A percentile compares a stretch with the other conserved stretches of the same genome.
These are phyloP conservation scores for Thymelicus lineola DNA, from an alignment of 2,888 invertebrate species.

Conservation along the genomic window DNA sequence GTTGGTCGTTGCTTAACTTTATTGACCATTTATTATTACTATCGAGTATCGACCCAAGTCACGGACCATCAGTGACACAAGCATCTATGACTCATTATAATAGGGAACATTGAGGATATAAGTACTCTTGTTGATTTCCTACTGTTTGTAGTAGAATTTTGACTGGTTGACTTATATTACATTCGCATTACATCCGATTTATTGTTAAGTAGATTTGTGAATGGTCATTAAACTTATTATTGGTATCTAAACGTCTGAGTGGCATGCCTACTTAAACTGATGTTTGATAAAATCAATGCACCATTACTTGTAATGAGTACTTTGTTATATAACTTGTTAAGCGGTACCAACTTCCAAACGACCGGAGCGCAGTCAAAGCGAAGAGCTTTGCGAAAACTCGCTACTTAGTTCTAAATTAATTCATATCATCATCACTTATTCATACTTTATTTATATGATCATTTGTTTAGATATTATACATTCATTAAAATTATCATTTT, in stretches of 20 bases:
- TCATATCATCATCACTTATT: no score
- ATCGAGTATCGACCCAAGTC: neutral
- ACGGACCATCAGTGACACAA: neutral
- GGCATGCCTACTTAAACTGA: conserved; percentile 16
- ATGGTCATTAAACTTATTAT: conserved; percentile 12
- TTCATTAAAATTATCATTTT: no score
- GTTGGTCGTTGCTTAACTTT: no score
- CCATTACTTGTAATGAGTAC: neutral
- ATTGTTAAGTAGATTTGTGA: conserved; percentile 2
- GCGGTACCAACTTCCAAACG: neutral
- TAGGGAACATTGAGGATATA: neutral
- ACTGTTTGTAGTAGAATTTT: no score
- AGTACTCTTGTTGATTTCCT: neutral
- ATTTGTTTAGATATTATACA: no score
- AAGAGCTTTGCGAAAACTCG: neutral
- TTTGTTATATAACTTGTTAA: conserved; percentile 27
- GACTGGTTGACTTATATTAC: no score
- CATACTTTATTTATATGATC: no score
- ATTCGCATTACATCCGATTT: conserved; percentile 5
- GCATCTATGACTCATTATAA: no score
- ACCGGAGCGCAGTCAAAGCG: neutral
- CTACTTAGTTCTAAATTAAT: no score
- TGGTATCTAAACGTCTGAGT: conserved; percentile 12
- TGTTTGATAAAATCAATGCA: conserved; percentile 30
- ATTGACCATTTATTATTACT: no score